Evolutionary conservation across 2,888 invertebrate genomes (phyloP), one percentile per base, ranked within the genome.

Genomic region (Caenorhabditis sp.): DNA sequence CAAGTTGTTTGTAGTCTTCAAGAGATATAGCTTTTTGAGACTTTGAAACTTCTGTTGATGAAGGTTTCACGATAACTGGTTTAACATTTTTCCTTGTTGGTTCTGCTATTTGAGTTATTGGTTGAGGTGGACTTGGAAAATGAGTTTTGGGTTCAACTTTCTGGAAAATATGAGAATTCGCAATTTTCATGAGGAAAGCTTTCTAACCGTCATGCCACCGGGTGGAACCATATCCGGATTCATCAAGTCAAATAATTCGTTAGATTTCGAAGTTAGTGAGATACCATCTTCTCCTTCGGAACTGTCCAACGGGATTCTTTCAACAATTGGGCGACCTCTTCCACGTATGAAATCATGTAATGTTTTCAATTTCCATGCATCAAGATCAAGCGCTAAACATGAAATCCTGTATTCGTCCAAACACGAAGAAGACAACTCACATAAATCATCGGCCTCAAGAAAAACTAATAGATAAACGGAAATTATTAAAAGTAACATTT

Each of bases 291-390:
- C 62, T 50, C 60, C 69, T 55, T 64, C 63, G 1, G 74, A 57
- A 27, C 51, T 17, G 24, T 75, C 76, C 1, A 80, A 50, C 0
- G 76, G 68, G 31, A 78, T 68, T 51, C 74, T 63, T 36, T 77
- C 74, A 12, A 78, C 68, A 50, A 69, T 71, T 5, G 73, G 76
- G 10, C 73, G 51, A 10, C 81, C 83, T 58, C 74, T 65, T 27
- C 83, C 80, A 21, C 77, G 55, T 0, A 79, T 80, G 61, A 82
- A 81, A 68, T 84, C 84, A n/a, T 78, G 55, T 21, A 84, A 68
- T 12, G 71, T 51, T 60, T 70, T 71, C 19, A 81, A 59, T 31
- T 83, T 80, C 78, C 82, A 84, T 26, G 72, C 79, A 58, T 81
- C 78, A 23, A 83, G 64, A 43, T 78, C 43, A 5, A 17, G 17